phyloP scores from a whole-genome alignment of 1,140 invertebrate genomes.

The Vanessa atalanta region DNA sequence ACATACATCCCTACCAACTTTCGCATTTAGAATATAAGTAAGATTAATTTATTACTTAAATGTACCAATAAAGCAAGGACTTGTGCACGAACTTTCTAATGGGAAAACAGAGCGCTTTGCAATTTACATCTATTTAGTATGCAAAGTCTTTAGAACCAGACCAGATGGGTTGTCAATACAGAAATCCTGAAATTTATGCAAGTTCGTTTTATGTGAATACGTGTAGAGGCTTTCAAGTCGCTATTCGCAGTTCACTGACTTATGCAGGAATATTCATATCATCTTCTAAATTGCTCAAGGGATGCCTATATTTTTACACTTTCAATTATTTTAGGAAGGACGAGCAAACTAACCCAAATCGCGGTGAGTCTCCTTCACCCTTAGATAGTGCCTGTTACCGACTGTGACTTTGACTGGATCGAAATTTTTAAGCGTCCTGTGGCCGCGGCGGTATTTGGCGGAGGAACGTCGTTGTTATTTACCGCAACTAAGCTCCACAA shows the following conservation, averaged over 20 bases:
- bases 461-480: too few species aligned
- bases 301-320: not conserved
- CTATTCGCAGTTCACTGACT: slow-evolving; percentile 29
- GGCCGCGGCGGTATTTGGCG: too few species aligned
- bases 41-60: not conserved
- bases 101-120: slow-evolving; percentile 26
- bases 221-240: slow-evolving; percentile 22
- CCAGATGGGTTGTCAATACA: slow-evolving; percentile 40
- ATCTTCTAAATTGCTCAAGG: not conserved
- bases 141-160: slow-evolving; percentile 34
- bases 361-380: too few species aligned
- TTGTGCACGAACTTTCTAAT: slow-evolving; percentile 27
- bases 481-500: not conserved
- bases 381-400: too few species aligned
- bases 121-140: slow-evolving; percentile 43
- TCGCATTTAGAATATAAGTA: too few species aligned
- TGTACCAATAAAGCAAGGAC: slow-evolving; percentile 16
- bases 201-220: slow-evolving; percentile 8
- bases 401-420: too few species aligned
- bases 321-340: too few species aligned
- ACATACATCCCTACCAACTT: too few species aligned
- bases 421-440: not conserved
- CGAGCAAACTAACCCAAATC: too few species aligned
- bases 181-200: slow-evolving; percentile 41
- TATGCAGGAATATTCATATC: slow-evolving; percentile 11